phyloP scores from a whole-genome alignment of 2,797 vertebrate genomes.

The Mormyrus hasselquistii region DNA sequence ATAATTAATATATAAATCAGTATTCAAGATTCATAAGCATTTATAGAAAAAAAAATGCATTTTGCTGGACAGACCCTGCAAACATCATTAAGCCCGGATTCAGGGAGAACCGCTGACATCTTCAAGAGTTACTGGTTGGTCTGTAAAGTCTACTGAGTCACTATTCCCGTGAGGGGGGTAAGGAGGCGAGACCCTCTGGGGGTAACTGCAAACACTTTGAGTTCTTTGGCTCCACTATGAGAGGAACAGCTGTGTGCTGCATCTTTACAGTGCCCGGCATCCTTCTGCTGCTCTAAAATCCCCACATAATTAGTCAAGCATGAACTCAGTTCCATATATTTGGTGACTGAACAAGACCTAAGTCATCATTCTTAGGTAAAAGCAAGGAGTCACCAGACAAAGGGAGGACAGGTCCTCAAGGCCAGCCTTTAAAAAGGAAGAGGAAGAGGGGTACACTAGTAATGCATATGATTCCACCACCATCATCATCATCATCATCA shows the following conservation, averaged over 20 bases:
- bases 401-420: constrained; percentile 26
- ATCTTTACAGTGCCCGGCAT: constrained; percentile 25
- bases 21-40: neutral
- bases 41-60: neutral
- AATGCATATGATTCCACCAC: neutral
- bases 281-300: constrained; percentile 30
- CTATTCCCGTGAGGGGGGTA: constrained; percentile 7
- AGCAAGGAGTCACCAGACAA: constrained; percentile 39
- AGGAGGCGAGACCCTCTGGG: constrained; percentile 28
- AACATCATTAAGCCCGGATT: neutral
- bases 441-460: constrained; percentile 15
- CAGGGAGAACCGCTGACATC: neutral
- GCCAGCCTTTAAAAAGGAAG: constrained; percentile 30
- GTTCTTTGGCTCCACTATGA: constrained; percentile 45
- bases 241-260: constrained; percentile 22
- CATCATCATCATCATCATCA: neutral
- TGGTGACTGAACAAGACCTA: constrained; percentile 42
- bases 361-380: constrained; percentile 46
- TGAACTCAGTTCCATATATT: constrained; percentile 41
- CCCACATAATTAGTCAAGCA: constrained; percentile 40
- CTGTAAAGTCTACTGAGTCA: constrained; percentile 28
- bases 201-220: constrained; percentile 34
- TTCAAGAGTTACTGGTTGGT: constrained; percentile 21
- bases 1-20: neutral
- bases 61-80: neutral